These are phyloP conservation scores for Pimpla rufipes DNA, from an alignment of 2,888 invertebrate species.

Conservation along the genomic window DNA sequence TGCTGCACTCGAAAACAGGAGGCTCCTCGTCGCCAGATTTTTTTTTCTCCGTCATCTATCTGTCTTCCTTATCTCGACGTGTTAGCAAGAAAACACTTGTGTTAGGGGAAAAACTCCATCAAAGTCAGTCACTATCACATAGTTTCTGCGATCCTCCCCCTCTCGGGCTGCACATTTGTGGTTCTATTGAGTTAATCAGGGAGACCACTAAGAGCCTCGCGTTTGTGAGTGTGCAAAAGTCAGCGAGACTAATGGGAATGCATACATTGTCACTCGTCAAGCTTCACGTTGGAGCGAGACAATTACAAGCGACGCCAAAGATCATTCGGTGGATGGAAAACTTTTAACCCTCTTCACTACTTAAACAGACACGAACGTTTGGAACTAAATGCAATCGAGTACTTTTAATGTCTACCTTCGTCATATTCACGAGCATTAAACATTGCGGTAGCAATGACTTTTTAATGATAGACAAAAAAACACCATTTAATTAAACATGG, in stretches of 20 bases:
- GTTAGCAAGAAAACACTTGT: conserved; percentile 32
- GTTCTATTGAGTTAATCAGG: conserved; percentile 18
- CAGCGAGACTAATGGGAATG: conserved; percentile 8
- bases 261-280: conserved; percentile 12
- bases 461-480: too few relatives aligned
- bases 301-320: background rate
- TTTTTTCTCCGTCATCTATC: background rate
- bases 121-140: background rate
- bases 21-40: background rate
- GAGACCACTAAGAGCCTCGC: background rate
- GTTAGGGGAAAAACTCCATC: background rate
- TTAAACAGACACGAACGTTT: too few relatives aligned
- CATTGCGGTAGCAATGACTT: too few relatives aligned
- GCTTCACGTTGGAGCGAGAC: background rate
- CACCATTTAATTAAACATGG: too few relatives aligned
- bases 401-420: too few relatives aligned
- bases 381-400: too few relatives aligned
- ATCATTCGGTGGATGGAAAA: background rate
- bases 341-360: background rate
- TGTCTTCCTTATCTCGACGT: conserved; percentile 36
- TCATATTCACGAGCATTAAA: background rate
- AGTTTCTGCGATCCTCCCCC: background rate
- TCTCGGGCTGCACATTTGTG: background rate
- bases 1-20: conserved; percentile 16
- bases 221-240: background rate